Evolutionary conservation across 1,140 invertebrate genomes (phyloP), one percentile per base, ranked within the genome.

Genomic region (Drosophila nigrodunni): DNA sequence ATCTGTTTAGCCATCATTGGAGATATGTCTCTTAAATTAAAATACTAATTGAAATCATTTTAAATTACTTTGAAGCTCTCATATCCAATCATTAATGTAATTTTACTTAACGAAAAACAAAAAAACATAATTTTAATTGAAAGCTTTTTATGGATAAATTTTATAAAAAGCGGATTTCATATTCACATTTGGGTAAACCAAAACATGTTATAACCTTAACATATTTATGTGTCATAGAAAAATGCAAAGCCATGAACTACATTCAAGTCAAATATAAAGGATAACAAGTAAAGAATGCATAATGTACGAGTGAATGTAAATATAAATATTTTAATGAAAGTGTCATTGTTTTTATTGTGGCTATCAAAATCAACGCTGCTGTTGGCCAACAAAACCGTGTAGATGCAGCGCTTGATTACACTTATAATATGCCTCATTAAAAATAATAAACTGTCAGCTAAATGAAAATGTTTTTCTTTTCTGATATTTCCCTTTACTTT

Each of bases 371-470:
- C 74, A 80, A 47, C 66, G 46, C 35, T 55, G 52, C 41, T 47
- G 18, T 18, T 71, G 68, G 50, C 52, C 41, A 46, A 15, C 39
- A 50, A 69, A 61, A 59, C 59, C 52, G 35, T 54, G 44, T 43
- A 47, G 25, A 41, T 62, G 69, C 30, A 59, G 57, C 65, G 74
- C 65, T 75, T 87, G 79, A 82, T 87, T 87, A 77, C 71, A 68
- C 57, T 55, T 39, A 71, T 83, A 83, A 87, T 88, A 87, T 71
- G 83, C 83, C 83, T 87, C 83, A 87, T 87, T 87, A 87, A 87
- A 87, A 87, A 88, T 87, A 87, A 87, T 88, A 88, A 87, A 87
- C 83, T 88, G 83, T 88, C 83, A 82, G 77, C 18, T 21, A 82
- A 79, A 82, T 80, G 80, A 83, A 80, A 88, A 77, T 71, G 86